Conservation (phyloP, 1,140 invertebrate species). For the Hylaeus anthracinus region DNA sequence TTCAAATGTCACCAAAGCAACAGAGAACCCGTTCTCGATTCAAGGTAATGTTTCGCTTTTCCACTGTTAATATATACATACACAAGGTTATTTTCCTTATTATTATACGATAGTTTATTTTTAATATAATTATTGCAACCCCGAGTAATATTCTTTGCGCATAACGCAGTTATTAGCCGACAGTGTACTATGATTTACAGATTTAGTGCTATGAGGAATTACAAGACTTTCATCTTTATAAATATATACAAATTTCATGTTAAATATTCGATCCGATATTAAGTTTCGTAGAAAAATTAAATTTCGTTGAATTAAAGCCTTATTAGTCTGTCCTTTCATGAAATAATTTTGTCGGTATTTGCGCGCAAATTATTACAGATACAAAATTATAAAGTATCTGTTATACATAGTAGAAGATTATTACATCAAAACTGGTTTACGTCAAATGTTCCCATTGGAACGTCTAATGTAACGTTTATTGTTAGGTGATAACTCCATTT, state of each 20-base stretch:
- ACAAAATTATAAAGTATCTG: too few relatives aligned
- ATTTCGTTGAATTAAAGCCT: too few relatives aligned
- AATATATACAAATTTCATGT: not conserved
- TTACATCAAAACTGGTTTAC: not conserved
- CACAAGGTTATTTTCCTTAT: slow-evolving; percentile 9
- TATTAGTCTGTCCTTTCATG: too few relatives aligned
- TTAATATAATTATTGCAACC: not conserved
- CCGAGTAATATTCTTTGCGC: not conserved
- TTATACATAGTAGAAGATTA: not conserved
- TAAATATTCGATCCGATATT: not conserved
- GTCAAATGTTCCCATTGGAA: slow-evolving; percentile 9
- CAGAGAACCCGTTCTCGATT: slow-evolving; percentile 69
- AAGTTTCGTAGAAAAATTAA: not conserved
- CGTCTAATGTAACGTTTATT: slow-evolving; percentile 60
- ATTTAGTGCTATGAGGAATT: not conserved
- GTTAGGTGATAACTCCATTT: slow-evolving; percentile 92
- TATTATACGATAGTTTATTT: not conserved
- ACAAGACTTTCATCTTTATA: not conserved
- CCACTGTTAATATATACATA: not conserved
- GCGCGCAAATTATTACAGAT: not conserved
- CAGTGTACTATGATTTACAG: not conserved
- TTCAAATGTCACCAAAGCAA: slow-evolving; percentile 72
- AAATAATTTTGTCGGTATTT: too few relatives aligned
- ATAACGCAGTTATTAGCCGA: not conserved
- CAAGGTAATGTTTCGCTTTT: slow-evolving; percentile 67